Conservation (phyloP, 2,113 vertebrate species). For the Microcebus ravelobensis region DNA sequence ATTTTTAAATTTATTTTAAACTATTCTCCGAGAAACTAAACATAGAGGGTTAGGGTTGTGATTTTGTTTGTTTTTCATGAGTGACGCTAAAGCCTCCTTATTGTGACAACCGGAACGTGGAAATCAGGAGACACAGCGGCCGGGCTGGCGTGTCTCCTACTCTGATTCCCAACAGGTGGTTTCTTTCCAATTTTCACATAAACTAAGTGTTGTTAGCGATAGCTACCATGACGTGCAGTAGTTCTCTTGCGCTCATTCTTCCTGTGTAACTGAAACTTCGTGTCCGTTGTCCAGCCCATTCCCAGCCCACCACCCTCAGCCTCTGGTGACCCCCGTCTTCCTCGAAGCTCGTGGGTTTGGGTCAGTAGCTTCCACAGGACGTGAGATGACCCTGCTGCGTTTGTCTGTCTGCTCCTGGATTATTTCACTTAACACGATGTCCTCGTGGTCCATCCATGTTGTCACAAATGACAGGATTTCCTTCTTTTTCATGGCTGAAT, state of each 20-base stretch:
- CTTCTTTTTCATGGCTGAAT: background rate
- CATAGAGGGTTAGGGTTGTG: background rate
- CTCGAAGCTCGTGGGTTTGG: no score
- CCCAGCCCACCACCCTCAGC: no score
- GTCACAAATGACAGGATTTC: background rate
- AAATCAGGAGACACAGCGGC: fast-evolving
- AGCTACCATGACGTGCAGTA: background rate
- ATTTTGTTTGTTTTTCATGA: background rate
- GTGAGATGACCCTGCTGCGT: no score
- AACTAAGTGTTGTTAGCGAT: background rate
- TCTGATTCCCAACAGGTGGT: background rate
- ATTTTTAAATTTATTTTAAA: slow-evolving; percentile 50
- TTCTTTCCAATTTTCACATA: background rate
- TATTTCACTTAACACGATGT: background rate
- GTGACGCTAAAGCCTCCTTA: background rate
- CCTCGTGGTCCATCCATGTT: background rate
- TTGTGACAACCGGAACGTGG: background rate
- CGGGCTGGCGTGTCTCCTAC: background rate
- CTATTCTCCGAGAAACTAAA: slow-evolving; percentile 63
- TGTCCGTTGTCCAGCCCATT: background rate
- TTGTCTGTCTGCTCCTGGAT: background rate
- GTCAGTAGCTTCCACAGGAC: background rate
- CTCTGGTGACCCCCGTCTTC: background rate
- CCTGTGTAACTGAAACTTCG: background rate
- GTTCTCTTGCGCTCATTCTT: background rate